Conservation (phyloP, 64 coral and sea anemone genomes). For the Astreopora myriophthalma region DNA sequence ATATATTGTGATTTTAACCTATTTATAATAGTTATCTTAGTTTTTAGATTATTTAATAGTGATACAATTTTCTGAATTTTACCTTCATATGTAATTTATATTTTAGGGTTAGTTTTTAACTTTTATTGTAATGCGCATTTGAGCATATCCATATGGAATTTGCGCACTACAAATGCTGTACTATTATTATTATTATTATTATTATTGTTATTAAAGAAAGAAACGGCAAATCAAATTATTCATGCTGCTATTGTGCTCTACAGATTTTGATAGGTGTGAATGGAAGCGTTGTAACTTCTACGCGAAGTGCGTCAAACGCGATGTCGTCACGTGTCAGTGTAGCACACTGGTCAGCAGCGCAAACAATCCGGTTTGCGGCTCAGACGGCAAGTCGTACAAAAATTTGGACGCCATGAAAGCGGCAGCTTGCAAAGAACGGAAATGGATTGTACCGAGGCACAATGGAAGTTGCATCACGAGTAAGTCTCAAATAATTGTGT, state of each 20-base stretch:
- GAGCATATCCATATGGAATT: no score
- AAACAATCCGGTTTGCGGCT: constrained; percentile 40
- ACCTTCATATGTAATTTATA: no score
- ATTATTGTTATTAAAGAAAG: no score
- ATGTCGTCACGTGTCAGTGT: constrained; percentile 30
- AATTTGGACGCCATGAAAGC: constrained; percentile 32
- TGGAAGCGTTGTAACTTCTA: constrained; percentile 59
- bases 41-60: no score
- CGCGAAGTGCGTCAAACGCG: constrained; percentile 16
- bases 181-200: no score
- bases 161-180: no score
- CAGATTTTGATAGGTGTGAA: constrained; percentile 45
- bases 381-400: constrained; percentile 35
- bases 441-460: constrained; percentile 46
- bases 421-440: constrained; percentile 26
- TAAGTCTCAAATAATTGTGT: background rate
- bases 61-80: no score
- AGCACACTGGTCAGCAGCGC: background rate
- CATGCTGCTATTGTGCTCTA: background rate
- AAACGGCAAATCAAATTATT: no score
- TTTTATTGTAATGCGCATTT: no score
- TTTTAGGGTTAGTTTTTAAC: no score
- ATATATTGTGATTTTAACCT: no score
- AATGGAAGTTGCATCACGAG: constrained; percentile 49
- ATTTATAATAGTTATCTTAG: no score